Evolutionary conservation across 2,113 vertebrate genomes (phyloP).

Genomic region (Lates calcarifer): DNA sequence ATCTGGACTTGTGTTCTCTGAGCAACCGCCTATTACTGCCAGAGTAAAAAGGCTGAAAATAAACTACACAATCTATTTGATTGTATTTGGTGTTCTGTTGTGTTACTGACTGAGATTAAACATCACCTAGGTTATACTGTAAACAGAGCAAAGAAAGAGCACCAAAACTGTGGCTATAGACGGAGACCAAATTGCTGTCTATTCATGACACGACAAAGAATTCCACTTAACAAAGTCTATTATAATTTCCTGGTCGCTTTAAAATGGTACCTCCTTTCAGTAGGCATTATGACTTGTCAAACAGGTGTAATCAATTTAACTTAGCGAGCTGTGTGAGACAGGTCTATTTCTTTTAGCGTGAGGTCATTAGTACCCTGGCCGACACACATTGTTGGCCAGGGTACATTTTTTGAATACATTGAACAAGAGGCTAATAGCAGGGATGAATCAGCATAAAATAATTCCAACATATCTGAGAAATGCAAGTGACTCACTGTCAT

Average conservation of each 20-base stretch:
- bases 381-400: too few relatives aligned
- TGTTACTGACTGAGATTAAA: constrained; percentile 19
- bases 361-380: background rate
- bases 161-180: background rate
- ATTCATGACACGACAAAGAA: background rate
- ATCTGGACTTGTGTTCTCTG: constrained; percentile 63
- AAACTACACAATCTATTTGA: constrained; percentile 24
- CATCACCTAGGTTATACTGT: background rate
- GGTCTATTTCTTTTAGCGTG: background rate
- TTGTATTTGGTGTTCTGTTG: constrained; percentile 11
- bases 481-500: constrained; percentile 2
- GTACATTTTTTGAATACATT: background rate
- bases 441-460: constrained; percentile 8
- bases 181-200: background rate
- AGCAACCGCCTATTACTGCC: constrained; percentile 59
- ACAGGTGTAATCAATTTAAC: background rate
- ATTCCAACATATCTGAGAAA: constrained; percentile 8
- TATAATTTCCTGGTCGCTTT: background rate
- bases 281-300: background rate
- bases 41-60: constrained; percentile 50
- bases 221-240: background rate
- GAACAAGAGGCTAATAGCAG: background rate
- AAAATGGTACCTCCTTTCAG: background rate
- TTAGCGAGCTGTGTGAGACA: background rate
- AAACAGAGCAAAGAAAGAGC: background rate